Base-by-base conservation (phyloP, 2,113 vertebrate genomes). In the Rhizomys pruinosus region DNA sequence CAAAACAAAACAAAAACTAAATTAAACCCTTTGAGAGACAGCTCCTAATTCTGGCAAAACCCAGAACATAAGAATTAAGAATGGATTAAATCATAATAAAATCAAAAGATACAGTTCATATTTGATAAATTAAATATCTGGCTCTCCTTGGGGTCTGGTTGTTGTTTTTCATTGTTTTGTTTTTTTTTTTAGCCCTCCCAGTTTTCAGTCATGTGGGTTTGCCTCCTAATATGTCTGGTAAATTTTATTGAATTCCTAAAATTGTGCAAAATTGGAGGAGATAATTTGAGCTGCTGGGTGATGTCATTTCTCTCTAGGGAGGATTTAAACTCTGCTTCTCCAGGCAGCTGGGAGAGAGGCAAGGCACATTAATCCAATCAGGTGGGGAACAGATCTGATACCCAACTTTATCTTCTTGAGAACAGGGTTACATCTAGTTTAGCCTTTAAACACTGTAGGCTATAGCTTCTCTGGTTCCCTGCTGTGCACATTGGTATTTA, bases 271-370 rank as follows among this genome's bases (percentile, higher is more conserved):
- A 88, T 88, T 82, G 61, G 44, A 95, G 55, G 82, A 93, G 88
- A 79, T 95, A 78, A 94, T 97, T 92, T 66, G 39, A 93, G 92
- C 88, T 93, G 93, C 77, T 89, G 92, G 86, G 91, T 95, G 92
- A 96, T 80, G 96, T 96, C 96, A 93, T 84, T 91, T 96, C 95
- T 93, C 92, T 97, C 88, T 92, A 72, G 85, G 95, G 81, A 96
- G 42, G 89, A 78, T 42, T 96, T 94, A 87, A 95, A 79, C 92
- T 92, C 90, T 94, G 86, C 95, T 96, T 79, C 93, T 86, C 77
- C 69, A 89, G 82, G 92, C 90, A 93, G 82, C 61, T 44, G 94
- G 87, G 64, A 66, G 77, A 87, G 59, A 94, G 55, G 52, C 47
- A 89, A 84, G 90, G 90, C 64, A 85, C 59, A 92, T 76, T 95